Evolutionary conservation across 2,888 invertebrate species (phyloP), one percentile per base, ranked within the genome.

Genomic region (Rhopalosiphum nymphaeae): DNA sequence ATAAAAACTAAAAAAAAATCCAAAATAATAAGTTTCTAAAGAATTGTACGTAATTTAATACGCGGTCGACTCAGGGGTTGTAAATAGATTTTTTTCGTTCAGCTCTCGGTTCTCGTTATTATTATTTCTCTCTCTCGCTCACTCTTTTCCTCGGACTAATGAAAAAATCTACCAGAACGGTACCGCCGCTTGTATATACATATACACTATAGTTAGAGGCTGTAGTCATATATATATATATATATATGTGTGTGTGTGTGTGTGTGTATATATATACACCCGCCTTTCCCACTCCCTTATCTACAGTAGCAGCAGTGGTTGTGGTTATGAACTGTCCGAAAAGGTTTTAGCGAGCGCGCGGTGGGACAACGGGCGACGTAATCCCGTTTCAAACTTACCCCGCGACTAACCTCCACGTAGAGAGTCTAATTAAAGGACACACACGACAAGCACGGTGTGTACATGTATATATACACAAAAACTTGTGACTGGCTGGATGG

Each of bases 401-500:
- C 46, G n/a, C 36, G 44, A 42, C 53, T 29, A 56, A 44, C 36
- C 78, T 78, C 36, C 53, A 29, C 89, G 89, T 78, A 46, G 89
- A 36, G 92, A 36, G 92, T 93, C 93, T 93, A 93, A 93, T 93
- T 93, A 93, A 93, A 93, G 89, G 89, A 89, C 89, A 29, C 89
- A 29, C 85, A 44, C 44, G 78, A 78, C 78, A 78, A 36, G 36
- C 36, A 36, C 36, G 86, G 56, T 56, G 53, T 36, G 25, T 78
- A 67, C 26, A 21, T 78, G 78, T 78, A 36, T 86, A 84, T 57
- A 42, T 84, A 49, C 57, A 78, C 46, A 86, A 42, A 56, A 49
- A 91, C 91, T 78, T 36, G 78, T 78, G 84, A 46, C 13, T 29
- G 57, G 56, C 13, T 29, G n/a, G 85, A 46, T 16, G 53, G 56